These are phyloP conservation scores for Trinorchestia longiramus DNA, from an alignment of 1,140 invertebrate species.

Conservation along the genomic window DNA sequence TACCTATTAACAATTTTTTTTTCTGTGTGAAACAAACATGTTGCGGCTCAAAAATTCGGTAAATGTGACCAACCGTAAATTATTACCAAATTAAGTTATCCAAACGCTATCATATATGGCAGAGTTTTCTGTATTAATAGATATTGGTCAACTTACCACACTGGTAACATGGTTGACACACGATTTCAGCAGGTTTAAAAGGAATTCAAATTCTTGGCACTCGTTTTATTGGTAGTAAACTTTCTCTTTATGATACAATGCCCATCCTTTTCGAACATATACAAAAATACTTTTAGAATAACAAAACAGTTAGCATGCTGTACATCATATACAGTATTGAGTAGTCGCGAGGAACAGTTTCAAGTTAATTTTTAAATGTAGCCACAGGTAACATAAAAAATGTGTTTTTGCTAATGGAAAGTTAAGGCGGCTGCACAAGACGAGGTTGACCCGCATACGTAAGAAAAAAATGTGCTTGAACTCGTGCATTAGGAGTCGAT, in stretches of 20 bases:
- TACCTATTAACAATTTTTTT: too few relatives aligned
- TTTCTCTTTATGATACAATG: constrained; percentile 57
- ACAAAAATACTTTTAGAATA: constrained; percentile 59
- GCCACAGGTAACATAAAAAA: neutral
- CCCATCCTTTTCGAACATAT: constrained; percentile 56
- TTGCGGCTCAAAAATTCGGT: too few relatives aligned
- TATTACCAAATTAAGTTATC: too few relatives aligned
- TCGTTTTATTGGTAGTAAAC: constrained; percentile 49
- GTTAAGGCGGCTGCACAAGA: neutral
- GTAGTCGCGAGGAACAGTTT: neutral
- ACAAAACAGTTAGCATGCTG: constrained; percentile 55
- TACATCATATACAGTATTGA: constrained; percentile 57
- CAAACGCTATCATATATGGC: too few relatives aligned
- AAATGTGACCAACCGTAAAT: too few relatives aligned
- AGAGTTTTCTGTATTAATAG: too few relatives aligned
- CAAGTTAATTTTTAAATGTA: neutral
- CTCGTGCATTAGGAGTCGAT: neutral
- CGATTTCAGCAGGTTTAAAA: neutral
- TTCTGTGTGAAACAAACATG: too few relatives aligned
- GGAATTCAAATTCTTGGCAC: neutral
- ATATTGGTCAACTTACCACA: too few relatives aligned
- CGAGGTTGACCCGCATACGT: neutral
- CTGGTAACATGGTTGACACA: too few relatives aligned
- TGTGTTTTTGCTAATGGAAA: neutral
- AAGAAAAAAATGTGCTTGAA: neutral